Percentiles rank a stretch among this genome's conserved stretches.
Conservation (phyloP, 2,113 vertebrate species). For the Vimba vimba region DNA sequence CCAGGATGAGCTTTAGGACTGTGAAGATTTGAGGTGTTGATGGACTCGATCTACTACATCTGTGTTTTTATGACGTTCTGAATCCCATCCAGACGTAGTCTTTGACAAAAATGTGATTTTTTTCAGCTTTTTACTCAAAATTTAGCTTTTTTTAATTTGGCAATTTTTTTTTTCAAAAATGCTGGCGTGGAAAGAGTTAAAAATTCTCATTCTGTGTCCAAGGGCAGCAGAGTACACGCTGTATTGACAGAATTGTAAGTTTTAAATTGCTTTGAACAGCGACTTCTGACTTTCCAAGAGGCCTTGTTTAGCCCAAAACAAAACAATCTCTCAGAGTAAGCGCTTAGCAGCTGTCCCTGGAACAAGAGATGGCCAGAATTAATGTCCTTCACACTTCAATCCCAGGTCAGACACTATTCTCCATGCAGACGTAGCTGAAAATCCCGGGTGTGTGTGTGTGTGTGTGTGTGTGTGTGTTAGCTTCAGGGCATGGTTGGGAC, state of each 20-base stretch:
- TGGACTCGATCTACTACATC: too few species aligned
- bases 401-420: neutral
- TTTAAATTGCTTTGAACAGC: neutral
- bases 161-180: too few species aligned
- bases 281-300: neutral
- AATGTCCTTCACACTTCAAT: slow-evolving; percentile 7
- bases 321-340: neutral
- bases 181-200: neutral
- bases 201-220: neutral
- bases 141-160: too few species aligned
- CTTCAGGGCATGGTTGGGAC: neutral
- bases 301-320: neutral
- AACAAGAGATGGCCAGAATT: neutral
- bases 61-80: too few species aligned
- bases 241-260: neutral
- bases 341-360: neutral
- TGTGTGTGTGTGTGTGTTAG: slow-evolving; percentile 21
- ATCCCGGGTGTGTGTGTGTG: neutral
- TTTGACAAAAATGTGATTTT: too few species aligned
- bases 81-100: too few species aligned
- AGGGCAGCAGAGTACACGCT: too few species aligned
- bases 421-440: slow-evolving; percentile 18
- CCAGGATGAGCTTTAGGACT: too few species aligned
- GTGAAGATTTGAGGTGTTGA: too few species aligned
- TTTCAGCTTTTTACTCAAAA: too few species aligned